Evolutionary conservation across 1,140 invertebrate genomes (phyloP), one percentile per base, ranked within the genome.

Genomic region (Atopsyche davidsoni): DNA sequence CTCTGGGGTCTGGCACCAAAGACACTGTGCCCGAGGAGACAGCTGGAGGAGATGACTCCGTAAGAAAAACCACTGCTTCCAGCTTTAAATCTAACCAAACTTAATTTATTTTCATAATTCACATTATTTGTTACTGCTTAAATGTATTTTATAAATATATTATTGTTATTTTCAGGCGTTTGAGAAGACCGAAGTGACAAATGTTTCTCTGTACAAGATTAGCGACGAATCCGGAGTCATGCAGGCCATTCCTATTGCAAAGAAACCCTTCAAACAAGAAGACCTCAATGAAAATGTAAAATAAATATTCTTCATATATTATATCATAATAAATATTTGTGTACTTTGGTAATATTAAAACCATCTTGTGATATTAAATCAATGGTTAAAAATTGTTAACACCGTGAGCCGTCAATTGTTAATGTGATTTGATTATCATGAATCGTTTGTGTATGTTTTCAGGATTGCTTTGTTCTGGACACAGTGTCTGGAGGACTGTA

Each of bases 391-490:
- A 44, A n/a, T n/a, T 6, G 11, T 6, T 14, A n/a, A 38, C 6
- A 38, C 4, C 17, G 14, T 38, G 6, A 41, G 17, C 7, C 32
- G 38, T 22, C 16, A 24, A 38, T 47, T 22, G 14, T 7, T 16
- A 3, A 3, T 35, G 10, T 23, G 28, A 23, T 47, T 19, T 35
- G 11, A 16, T 7, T 22, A 25, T 31, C 2, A 45, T 19, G 38
- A 7, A 53, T 31, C 13, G 16, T 43, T 48, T 35, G 22, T 52
- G 31, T 39, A 34, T 31, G 38, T 58, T 65, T 68, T 32, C 61
- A 86, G 78, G 89, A 93, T 62, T 86, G 83, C 51, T 93, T 90
- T 59, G 85, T 93, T 49, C 66, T 94, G 62, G 89, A 93, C 65
- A 85, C 87, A 4, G 85, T 83, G 3, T 79, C 79, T 43, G 83